Evolutionary conservation across 2,797 vertebrate species (phyloP), one percentile per base, ranked within the genome.

Genomic region (Botia almorhae): DNA sequence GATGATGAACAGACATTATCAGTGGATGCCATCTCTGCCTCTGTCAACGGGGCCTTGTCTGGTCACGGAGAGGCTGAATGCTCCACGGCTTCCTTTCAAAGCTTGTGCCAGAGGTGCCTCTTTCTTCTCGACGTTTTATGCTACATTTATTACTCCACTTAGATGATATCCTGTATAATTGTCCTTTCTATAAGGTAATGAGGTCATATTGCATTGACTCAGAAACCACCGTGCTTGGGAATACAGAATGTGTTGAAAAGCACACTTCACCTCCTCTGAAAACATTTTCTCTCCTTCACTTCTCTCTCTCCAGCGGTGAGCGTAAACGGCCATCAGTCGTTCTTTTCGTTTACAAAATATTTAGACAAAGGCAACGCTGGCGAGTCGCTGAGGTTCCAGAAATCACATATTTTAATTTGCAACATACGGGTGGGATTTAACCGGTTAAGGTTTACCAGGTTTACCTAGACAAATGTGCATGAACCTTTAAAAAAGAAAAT

Each of bases 1-100:
- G 89, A 92, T 93, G 92, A 93, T 92, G 90, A 93, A 90, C 86
- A 87, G 87, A 81, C 8, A 16, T 86, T 94, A 94, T 94, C 93
- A 91, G 88, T 89, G 89, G 86, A 91, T 91, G 88, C 89, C 91
- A 92, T 94, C 93, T 92, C 87, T 81, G 85, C 81, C 90, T 89
- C 76, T 93, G 91, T 93, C 93, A 94, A 89, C 91, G 13, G 82
- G 74, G 87, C 87, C 86, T 90, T 89, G 87, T 89, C 86, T 84
- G 88, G 90, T 90, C 89, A 88, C 83, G 87, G 89, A 87, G 78
- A 80, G 82, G 68, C 90, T 88, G 80, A 86, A 78, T 78, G 82
- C 86, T 80, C 85, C 26, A 43, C 53, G 78, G 91, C 88, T 87
- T 63, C 86, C 88, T 92, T 93, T 93, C 90, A 93, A 93, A 92